Conservation (phyloP, 1,140 invertebrate species). For the Aricia agestis region DNA sequence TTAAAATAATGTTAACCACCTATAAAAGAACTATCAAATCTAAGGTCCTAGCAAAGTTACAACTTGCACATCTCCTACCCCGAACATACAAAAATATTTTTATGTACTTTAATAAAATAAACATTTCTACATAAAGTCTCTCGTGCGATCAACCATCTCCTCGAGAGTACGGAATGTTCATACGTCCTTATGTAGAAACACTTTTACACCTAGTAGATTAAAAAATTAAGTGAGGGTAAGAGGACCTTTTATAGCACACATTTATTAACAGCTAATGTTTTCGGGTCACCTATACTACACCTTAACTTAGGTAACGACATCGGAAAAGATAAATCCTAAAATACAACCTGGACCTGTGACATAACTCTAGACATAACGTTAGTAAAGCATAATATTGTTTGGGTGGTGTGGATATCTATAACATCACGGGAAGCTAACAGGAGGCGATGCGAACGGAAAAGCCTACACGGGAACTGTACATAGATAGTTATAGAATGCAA, state of each 20-base stretch:
- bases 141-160: conserved; percentile 25
- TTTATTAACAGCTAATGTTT: conserved; percentile 65
- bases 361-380: conserved; percentile 51
- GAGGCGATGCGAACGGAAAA: conserved; percentile 60
- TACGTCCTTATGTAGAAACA: conserved; percentile 51
- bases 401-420: conserved; percentile 43
- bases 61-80: conserved; percentile 58
- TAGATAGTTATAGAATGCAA: conserved; percentile 14
- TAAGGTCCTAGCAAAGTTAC: conserved; percentile 69
- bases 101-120: conserved; percentile 67
- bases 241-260: conserved; percentile 64
- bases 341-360: conserved; percentile 73
- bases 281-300: conserved; percentile 59
- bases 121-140: conserved; percentile 50
- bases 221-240: conserved; percentile 50
- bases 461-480: conserved; percentile 42
- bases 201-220: conserved; percentile 41
- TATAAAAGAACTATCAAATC: conserved; percentile 74
- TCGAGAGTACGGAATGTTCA: conserved; percentile 30
- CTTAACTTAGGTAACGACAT: conserved; percentile 69
- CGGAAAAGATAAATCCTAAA: conserved; percentile 65
- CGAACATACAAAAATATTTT: conserved; percentile 75
- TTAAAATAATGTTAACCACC: conserved; percentile 71
- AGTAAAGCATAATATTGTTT: conserved; percentile 53
- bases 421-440: conserved; percentile 57